Evolutionary conservation across 2,113 vertebrate genomes (phyloP), one percentile per base, ranked within the genome.

Genomic region (Silurus asotus): DNA sequence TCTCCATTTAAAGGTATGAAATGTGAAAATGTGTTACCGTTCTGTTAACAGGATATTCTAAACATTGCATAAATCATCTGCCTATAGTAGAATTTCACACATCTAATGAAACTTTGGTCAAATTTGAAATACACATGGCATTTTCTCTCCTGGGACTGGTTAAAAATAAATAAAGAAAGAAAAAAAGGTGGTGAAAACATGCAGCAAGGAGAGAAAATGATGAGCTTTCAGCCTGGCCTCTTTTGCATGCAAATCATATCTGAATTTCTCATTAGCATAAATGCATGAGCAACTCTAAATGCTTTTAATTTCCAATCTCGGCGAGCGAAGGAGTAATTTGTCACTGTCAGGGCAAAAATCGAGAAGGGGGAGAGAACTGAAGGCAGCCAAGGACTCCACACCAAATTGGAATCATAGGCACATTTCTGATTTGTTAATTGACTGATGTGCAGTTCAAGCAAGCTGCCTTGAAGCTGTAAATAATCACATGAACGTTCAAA

Each of bases 281-380:
- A 99, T 99, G 97, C 97, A 99, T 98, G 98, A 99, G 97, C 96
- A 99, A 98, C 96, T 98, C 97, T 99, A 99, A 99, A 99, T 98
- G 97, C 97, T 99, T 99, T 99, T 99, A 99, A 99, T 99, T 99
- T 99, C 97, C 98, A 98, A 98, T 99, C 97, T 98, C 96, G 96
- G 97, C 96, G 96, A 96, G 97, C 97, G 96, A 96, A 97, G 96
- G 96, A 98, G 98, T 98, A 98, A 99, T 99, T 99, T 99, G 97
- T 99, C 98, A 99, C 97, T 99, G 98, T 99, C 98, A 99, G 97
- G 96, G 96, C 96, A 95, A 96, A 96, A 98, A 97, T 97, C 96
- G 97, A 97, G 97, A 97, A 95, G 93, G 95, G 86, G 84, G 86
- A 85, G 88, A 90, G 88, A 95, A 95, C 95, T 95, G 93, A 95